A percentile compares a stretch with the other conserved stretches of the same genome.
Evolutionary conservation across 92 coral and sea anemone species (phyloP).

Genomic region (Meandrina meandrites): DNA sequence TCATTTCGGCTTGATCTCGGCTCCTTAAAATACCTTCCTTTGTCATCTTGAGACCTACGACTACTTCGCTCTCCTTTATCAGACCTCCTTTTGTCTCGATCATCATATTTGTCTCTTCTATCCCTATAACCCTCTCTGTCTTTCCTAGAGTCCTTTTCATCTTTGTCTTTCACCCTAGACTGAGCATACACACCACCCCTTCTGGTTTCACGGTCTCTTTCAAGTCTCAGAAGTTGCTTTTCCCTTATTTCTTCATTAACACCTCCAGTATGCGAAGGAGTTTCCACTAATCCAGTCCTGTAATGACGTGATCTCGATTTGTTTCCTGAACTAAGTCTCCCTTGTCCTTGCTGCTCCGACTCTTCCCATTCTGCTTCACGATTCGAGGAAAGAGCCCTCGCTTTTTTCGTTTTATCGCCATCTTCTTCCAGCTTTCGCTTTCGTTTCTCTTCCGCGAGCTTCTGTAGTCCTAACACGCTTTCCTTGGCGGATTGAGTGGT

Average conservation of each 20-base stretch:
- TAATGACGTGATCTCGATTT: constrained; percentile 81
- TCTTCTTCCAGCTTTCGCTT: constrained; percentile 65
- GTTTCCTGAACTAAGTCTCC: constrained; percentile 56
- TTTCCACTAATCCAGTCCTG: constrained; percentile 83
- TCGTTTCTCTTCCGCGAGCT: constrained; percentile 90
- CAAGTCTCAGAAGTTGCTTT: constrained; percentile 84
- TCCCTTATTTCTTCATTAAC: constrained; percentile 93
- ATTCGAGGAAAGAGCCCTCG: constrained; percentile 38
- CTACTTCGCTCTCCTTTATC: constrained; percentile 32
- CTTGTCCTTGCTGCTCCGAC: constrained; percentile 32
- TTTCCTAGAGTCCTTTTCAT: constrained; percentile 50
- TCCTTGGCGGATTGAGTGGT: constrained; percentile 58
- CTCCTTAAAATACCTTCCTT: constrained; percentile 64
- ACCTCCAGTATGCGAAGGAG: constrained; percentile 97
- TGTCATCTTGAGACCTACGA: constrained; percentile 47
- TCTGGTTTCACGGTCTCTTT: constrained; percentile 83
- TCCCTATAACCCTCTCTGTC: constrained; percentile 47
- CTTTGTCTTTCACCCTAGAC: constrained; percentile 51
- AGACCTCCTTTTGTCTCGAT: constrained; percentile 34
- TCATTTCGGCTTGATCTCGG: constrained; percentile 81
- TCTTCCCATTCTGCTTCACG: constrained; percentile 65
- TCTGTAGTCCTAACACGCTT: constrained; percentile 87
- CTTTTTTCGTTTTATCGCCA: constrained; percentile 59
- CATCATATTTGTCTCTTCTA: constrained; percentile 47
- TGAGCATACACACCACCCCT: constrained; percentile 93